Evolutionary conservation across 2,888 invertebrate species (phyloP).

Genomic region (Eilema sororculum): DNA sequence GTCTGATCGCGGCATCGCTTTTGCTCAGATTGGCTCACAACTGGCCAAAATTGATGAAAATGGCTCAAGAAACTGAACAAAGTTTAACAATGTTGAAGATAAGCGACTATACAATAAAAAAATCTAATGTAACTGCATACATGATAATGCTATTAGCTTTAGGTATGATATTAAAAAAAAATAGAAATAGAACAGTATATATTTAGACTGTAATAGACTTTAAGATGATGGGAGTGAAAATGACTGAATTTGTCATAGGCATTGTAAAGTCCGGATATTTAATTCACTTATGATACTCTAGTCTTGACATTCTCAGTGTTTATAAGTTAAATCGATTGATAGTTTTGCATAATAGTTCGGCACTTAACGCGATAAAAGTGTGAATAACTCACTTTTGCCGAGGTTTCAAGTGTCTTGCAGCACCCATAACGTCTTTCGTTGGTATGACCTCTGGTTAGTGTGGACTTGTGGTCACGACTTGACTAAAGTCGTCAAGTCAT

Average conservation of each 20-base stretch:
- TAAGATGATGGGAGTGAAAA: not conserved
- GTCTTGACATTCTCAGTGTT: no score
- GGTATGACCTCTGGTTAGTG: no score
- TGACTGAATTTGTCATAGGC: not conserved
- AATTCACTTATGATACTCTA: not conserved
- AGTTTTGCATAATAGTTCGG: no score
- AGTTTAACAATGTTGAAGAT: conserved; percentile 8
- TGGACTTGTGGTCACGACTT: no score
- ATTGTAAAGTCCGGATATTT: not conserved
- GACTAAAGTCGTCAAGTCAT: no score
- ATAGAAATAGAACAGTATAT: no score
- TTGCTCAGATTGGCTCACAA: conserved; percentile 2
- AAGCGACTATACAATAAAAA: not conserved
- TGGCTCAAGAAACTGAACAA: conserved; percentile 12
- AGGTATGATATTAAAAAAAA: not conserved
- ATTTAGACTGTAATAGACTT: not conserved
- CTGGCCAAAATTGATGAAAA: conserved; percentile 11
- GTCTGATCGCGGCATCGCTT: not conserved
- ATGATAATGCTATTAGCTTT: conserved; percentile 10
- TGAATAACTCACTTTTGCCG: no score
- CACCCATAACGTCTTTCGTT: no score
- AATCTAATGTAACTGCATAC: conserved; percentile 6
- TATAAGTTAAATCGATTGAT: no score
- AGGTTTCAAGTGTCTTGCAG: no score
- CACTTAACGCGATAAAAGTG: no score